Conservation (phyloP, 2,113 vertebrate genomes). For the Rhynchopsitta pachyrhyncha region DNA sequence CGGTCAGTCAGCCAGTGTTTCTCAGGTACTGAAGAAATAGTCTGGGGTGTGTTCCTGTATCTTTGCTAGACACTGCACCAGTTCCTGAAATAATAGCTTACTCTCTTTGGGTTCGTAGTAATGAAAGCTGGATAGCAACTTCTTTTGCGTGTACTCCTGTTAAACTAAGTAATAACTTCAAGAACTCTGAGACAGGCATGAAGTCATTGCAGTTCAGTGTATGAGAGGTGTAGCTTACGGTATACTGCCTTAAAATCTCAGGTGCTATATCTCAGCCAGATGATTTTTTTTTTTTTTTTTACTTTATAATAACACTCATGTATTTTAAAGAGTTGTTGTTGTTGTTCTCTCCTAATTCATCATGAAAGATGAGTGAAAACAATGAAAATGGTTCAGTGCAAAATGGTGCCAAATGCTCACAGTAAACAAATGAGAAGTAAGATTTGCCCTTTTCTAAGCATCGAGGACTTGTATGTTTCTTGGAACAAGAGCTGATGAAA, state of each 20-base stretch:
- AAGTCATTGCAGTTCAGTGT: background rate
- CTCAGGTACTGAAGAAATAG: accelerated
- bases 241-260: background rate
- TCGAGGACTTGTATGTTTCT: background rate
- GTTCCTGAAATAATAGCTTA: accelerated
- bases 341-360: accelerated
- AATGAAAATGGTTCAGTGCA: background rate
- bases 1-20: accelerated
- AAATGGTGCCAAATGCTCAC: background rate
- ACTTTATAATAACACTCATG: background rate
- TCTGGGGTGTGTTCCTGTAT: accelerated
- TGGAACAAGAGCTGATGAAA: background rate
- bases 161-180: background rate
- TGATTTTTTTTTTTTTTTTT: background rate
- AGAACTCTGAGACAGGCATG: background rate
- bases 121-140: background rate
- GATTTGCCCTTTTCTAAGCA: background rate
- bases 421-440: background rate
- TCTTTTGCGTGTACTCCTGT: background rate
- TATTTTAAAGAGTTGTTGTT: background rate
- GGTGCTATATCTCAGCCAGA: background rate
- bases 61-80: accelerated
- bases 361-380: background rate
- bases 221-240: background rate
- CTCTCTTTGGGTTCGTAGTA: too few species aligned